Evolutionary conservation across 2,888 invertebrate genomes (phyloP).

Genomic region (Artemia sinica): DNA sequence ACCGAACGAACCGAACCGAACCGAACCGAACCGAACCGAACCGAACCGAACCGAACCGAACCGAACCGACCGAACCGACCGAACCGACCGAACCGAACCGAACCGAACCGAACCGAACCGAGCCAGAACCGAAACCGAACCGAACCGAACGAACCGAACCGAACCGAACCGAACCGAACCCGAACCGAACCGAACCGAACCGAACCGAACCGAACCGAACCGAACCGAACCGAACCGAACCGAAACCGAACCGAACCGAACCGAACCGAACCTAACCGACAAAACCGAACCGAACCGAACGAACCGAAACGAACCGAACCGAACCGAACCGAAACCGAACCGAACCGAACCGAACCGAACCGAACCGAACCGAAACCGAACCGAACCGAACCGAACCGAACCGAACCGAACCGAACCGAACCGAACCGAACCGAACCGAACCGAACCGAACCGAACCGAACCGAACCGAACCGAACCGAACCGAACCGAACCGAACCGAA

Average conservation of each 20-base stretch:
- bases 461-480: constrained; percentile 23
- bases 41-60: constrained; percentile 23
- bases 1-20: too few species aligned
- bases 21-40: constrained; percentile 22
- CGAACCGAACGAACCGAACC: too few species aligned
- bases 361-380: constrained; percentile 23
- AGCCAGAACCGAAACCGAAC: too few species aligned
- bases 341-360: constrained; percentile 22
- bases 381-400: constrained; percentile 19
- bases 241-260: too few species aligned
- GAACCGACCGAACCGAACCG: constrained; percentile 22
- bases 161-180: too few species aligned
- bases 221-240: too few species aligned
- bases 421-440: constrained; percentile 23
- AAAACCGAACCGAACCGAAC: too few species aligned
- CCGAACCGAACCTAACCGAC: too few species aligned
- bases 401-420: constrained; percentile 21
- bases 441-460: constrained; percentile 21
- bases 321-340: too few species aligned
- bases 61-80: constrained; percentile 20
- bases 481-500: constrained; percentile 22
- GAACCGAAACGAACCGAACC: too few species aligned
- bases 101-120: constrained; percentile 22
- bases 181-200: too few species aligned
- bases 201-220: constrained; percentile 23